These are phyloP conservation scores for Erannis defoliaria DNA, from an alignment of 2,888 invertebrate species.

Conservation along the genomic window DNA sequence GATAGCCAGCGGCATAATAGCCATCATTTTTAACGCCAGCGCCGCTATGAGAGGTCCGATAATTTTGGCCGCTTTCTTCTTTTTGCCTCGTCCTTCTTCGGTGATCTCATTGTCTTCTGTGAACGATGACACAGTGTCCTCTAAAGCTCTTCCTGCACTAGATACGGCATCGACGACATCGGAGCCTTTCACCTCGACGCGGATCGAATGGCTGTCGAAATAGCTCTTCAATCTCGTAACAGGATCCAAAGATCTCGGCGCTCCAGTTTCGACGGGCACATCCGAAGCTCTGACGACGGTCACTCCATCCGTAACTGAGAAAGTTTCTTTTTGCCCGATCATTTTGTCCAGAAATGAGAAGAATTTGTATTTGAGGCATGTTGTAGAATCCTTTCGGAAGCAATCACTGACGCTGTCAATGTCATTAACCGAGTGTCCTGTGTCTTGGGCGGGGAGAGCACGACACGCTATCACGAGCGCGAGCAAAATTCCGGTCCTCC, in stretches of 20 bases:
- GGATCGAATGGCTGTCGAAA: constrained; percentile 92
- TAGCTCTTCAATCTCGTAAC: constrained; percentile 91
- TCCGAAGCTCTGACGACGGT: constrained; percentile 92
- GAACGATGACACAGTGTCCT: constrained; percentile 89
- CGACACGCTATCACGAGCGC: constrained; percentile 82
- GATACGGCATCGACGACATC: constrained; percentile 93
- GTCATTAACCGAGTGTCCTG: constrained; percentile 91
- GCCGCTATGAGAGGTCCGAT: constrained; percentile 92
- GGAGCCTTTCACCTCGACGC: constrained; percentile 94
- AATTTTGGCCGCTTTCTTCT: constrained; percentile 93
- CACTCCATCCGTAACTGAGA: constrained; percentile 93
- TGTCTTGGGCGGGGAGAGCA: constrained; percentile 91
- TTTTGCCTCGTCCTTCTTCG: constrained; percentile 92
- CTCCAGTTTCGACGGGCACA: constrained; percentile 90
- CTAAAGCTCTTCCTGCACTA: constrained; percentile 92
- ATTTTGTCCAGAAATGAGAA: constrained; percentile 95
- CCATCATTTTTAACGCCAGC: constrained; percentile 92
- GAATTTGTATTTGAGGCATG: constrained; percentile 95
- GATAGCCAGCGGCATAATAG: constrained; percentile 91
- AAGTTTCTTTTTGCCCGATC: constrained; percentile 92
- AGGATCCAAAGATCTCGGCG: constrained; percentile 91
- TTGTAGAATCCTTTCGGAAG: constrained; percentile 92
- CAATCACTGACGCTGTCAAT: constrained; percentile 93
- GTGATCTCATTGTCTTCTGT: constrained; percentile 85
- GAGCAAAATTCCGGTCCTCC: constrained; percentile 70